phyloP scores from a whole-genome alignment of 2,888 invertebrate genomes.

The Zygogramma bicolorata region DNA sequence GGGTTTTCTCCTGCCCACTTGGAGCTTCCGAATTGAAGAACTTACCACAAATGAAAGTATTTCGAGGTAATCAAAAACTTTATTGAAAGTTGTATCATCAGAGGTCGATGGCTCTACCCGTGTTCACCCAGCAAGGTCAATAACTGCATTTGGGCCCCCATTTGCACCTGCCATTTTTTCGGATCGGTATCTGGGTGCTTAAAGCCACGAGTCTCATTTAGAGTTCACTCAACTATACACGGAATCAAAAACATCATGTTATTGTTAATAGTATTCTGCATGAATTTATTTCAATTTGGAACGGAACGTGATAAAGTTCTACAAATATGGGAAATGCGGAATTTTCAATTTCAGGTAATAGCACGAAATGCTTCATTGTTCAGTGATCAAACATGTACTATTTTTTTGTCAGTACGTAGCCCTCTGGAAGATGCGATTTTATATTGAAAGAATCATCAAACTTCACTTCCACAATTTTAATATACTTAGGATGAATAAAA shows the following conservation, averaged over 20 bases:
- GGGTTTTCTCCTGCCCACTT: too few relatives aligned
- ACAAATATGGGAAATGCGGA: neutral
- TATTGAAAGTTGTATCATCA: neutral
- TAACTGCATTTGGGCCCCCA: constrained; percentile 10
- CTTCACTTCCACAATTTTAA: too few relatives aligned
- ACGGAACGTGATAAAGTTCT: neutral
- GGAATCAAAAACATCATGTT: neutral
- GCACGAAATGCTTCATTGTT: neutral
- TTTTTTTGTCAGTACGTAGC: neutral
- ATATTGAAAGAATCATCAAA: too few relatives aligned
- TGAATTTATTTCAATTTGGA: neutral
- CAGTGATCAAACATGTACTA: neutral
- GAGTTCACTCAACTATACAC: neutral
- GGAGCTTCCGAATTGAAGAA: too few relatives aligned
- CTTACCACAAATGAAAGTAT: too few relatives aligned
- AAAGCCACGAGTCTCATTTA: neutral
- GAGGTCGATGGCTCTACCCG: constrained; percentile 5
- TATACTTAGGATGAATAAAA: too few relatives aligned
- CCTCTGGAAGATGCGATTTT: neutral
- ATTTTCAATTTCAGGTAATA: neutral
- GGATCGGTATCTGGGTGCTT: neutral
- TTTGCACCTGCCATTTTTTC: constrained; percentile 19
- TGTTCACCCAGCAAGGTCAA: constrained; percentile 1
- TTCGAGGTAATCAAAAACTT: neutral
- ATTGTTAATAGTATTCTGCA: neutral